These are phyloP conservation scores for Shinisaurus crocodilurus DNA, from an alignment of 2,113 vertebrate species.

Conservation along the genomic window DNA sequence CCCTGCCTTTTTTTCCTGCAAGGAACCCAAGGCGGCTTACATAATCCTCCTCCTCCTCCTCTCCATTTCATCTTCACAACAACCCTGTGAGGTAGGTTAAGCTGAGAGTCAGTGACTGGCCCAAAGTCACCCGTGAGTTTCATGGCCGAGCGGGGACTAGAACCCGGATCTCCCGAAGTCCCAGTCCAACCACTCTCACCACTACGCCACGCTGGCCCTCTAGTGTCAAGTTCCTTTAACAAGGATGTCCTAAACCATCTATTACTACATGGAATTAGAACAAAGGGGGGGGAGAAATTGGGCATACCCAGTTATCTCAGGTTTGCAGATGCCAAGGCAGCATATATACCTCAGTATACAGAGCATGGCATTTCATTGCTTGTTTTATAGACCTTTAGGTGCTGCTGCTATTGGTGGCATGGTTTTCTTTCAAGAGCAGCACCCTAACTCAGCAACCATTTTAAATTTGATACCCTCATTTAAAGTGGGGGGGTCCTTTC, in stretches of 20 bases:
- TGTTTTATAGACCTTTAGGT: not conserved
- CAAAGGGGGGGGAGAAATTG: not conserved
- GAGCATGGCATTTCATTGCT: conserved; percentile 8
- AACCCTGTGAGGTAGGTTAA: no score
- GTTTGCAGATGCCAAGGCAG: conserved; percentile 8
- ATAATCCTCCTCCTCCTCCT: no score
- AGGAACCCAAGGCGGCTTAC: no score
- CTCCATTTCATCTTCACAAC: not conserved
- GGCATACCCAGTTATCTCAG: conserved; percentile 8
- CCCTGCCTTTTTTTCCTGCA: no score
- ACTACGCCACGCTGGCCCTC: not conserved
- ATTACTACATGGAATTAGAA: not conserved
- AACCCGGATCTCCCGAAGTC: no score
- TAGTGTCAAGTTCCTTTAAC: not conserved
- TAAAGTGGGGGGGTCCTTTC: not conserved
- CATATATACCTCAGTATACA: not conserved
- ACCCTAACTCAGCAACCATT: conserved; percentile 11
- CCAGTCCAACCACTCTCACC: no score
- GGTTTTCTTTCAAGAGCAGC: not conserved
- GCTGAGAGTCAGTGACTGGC: no score
- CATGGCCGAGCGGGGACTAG: no score
- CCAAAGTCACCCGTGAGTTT: no score
- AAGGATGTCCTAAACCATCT: not conserved
- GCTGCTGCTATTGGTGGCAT: not conserved
- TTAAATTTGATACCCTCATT: not conserved